Base-by-base conservation (phyloP, 2,113 vertebrate species). In the Aldabrachelys gigantea region DNA sequence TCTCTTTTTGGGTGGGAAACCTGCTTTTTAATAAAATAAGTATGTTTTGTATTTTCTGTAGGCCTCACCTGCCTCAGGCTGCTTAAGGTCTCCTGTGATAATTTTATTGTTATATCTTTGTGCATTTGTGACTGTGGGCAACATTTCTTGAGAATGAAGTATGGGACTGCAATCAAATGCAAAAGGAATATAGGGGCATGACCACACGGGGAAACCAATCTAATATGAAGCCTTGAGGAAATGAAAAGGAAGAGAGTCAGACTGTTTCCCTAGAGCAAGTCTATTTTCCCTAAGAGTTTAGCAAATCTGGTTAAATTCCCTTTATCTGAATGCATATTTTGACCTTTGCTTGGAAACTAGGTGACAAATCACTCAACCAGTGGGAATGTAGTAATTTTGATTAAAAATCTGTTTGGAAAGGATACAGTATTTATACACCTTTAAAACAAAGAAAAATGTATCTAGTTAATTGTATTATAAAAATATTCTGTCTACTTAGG, bases 61-160 rank as follows among this genome's bases (percentile, higher is more conserved):
- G 91, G 94, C 65, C 94, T 95, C 80, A 96, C 81, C 89, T 97
- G 95, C 96, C 95, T 96, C 86, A 94, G 97, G 97, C 97, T 95
- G 93, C 94, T 89, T 62, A 86, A 78, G 49, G 89, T 89, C 86
- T 97, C 97, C 87, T 85, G 38, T 96, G 93, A 94, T 97, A 97
- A 97, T 96, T 95, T 89, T 96, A 87, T 87, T 91, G 89, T 94
- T 97, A 95, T 87, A 94, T 84, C 87, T 98, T 96, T 96, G 94
- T 96, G 93, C 62, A 41, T 96, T 92, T 72, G 50, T 89, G 92
- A 89, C 92, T 97, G 83, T 89, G 96, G 93, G 94, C 92, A 96
- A 89, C 85, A 87, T 89, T 97, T 97, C 96, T 90, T 92, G 81
- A 96, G 94, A 98, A 97, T 94, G 95, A 98, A 95, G 80, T 81